Conservation (phyloP, 2,888 invertebrate species). For the Ophion slaviceki region DNA sequence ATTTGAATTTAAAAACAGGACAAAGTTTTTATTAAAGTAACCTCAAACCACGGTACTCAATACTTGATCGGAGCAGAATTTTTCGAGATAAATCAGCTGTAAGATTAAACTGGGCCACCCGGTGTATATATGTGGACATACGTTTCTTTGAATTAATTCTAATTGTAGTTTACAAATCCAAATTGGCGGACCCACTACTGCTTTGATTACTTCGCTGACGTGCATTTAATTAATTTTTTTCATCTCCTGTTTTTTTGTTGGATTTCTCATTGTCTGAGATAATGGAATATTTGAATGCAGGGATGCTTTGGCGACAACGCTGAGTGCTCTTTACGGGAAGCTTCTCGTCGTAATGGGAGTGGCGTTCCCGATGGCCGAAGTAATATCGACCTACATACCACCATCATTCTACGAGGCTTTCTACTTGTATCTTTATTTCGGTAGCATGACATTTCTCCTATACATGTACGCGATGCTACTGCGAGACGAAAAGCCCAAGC, state of each 20-base stretch:
- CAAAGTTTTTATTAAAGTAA: too few relatives aligned
- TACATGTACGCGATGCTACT: slow-evolving; percentile 93
- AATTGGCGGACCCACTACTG: too few relatives aligned
- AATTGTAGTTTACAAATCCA: too few relatives aligned
- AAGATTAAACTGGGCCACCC: too few relatives aligned
- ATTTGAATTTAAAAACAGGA: too few relatives aligned
- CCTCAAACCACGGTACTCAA: too few relatives aligned
- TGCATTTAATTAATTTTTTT: background rate
- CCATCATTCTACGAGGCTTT: slow-evolving; percentile 97
- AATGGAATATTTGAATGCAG: slow-evolving; percentile 83
- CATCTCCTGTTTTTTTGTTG: background rate
- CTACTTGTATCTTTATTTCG: slow-evolving; percentile 94
- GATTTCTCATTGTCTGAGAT: slow-evolving; percentile 48
- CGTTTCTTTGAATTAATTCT: too few relatives aligned
- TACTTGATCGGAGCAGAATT: too few relatives aligned
- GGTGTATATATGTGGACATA: too few relatives aligned
- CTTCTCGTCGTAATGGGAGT: slow-evolving; percentile 97
- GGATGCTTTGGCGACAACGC: slow-evolving; percentile 94
- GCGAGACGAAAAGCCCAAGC: slow-evolving; percentile 86
- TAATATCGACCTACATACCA: slow-evolving; percentile 96
- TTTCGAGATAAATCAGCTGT: too few relatives aligned
- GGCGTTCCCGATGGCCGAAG: slow-evolving; percentile 98
- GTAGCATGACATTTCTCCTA: slow-evolving; percentile 93
- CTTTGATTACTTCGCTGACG: too few relatives aligned
- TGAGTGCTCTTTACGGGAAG: slow-evolving; percentile 97